Evolutionary conservation across 2,113 vertebrate species (phyloP).

Genomic region (Octodon degus): DNA sequence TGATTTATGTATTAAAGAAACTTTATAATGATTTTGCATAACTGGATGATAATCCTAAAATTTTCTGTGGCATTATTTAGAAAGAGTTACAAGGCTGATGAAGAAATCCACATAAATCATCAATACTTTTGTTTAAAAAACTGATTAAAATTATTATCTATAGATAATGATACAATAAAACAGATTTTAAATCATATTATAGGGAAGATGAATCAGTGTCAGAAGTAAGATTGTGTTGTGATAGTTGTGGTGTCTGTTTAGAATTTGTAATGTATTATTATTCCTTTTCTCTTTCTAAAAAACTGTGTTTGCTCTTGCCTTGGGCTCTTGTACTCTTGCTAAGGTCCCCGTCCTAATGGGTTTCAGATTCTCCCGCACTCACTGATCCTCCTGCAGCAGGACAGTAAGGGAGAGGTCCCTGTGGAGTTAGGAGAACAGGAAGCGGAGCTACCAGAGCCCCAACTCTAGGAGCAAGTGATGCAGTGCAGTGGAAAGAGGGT

Average conservation of each 20-base stretch:
- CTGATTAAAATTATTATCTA: background rate
- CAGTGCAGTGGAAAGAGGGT: background rate
- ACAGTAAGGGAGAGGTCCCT: background rate
- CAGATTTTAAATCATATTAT: background rate
- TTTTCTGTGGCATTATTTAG: constrained; percentile 12
- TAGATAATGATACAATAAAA: background rate
- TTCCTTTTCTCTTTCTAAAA: background rate
- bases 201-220: background rate
- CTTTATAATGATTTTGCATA: background rate
- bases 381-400: background rate
- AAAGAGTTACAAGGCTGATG: background rate
- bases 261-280: background rate
- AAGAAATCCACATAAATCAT: constrained; percentile 26
- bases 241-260: constrained; percentile 3
- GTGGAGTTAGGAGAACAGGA: background rate
- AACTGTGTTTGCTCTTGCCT: background rate
- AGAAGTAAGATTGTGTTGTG: background rate
- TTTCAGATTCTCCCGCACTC: background rate
- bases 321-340: background rate
- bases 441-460: background rate
- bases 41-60: constrained; percentile 1
- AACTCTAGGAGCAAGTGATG: background rate
- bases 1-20: background rate
- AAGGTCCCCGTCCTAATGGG: background rate
- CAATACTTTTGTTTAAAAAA: background rate